Evolutionary conservation across 2,888 invertebrate species (phyloP).

Genomic region (Endotricha flammealis): DNA sequence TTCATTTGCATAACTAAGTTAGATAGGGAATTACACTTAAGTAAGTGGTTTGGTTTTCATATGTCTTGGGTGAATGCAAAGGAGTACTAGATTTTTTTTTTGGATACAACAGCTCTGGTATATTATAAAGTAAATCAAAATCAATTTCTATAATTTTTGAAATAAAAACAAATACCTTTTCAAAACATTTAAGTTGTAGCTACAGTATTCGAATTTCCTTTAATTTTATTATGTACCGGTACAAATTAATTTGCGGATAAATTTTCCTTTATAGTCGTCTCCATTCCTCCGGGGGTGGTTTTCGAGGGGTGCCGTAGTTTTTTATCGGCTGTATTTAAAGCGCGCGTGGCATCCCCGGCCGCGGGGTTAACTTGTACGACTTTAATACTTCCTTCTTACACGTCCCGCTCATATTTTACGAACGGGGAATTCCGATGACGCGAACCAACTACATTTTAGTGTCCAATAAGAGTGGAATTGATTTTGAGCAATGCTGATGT

Average conservation of each 20-base stretch:
- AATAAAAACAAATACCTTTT: background rate
- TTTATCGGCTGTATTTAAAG: slow-evolving; percentile 76
- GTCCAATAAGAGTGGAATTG: background rate
- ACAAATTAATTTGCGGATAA: slow-evolving; percentile 77
- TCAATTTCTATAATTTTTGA: too few relatives aligned
- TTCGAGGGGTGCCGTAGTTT: slow-evolving; percentile 67
- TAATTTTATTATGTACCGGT: slow-evolving; percentile 53
- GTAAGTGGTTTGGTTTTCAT: too few relatives aligned
- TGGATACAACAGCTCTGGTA: background rate
- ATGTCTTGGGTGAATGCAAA: too few relatives aligned
- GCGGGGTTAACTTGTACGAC: slow-evolving; percentile 67
- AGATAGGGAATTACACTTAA: too few relatives aligned
- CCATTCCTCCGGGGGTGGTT: slow-evolving; percentile 53
- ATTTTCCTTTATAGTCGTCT: slow-evolving; percentile 70
- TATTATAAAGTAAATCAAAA: too few relatives aligned
- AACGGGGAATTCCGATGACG: slow-evolving; percentile 22
- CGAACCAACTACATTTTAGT: slow-evolving; percentile 8
- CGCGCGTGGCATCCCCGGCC: slow-evolving; percentile 37
- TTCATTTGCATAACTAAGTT: slow-evolving; percentile 1
- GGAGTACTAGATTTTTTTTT: background rate
- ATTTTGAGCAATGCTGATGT: too few relatives aligned
- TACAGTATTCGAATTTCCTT: slow-evolving; percentile 30
- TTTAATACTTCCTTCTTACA: slow-evolving; percentile 70
- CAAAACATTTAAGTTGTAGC: too few relatives aligned
- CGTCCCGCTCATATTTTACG: slow-evolving; percentile 40